Base-by-base conservation (phyloP, 2,797 vertebrate species). In the Aphelocoma californica region DNA sequence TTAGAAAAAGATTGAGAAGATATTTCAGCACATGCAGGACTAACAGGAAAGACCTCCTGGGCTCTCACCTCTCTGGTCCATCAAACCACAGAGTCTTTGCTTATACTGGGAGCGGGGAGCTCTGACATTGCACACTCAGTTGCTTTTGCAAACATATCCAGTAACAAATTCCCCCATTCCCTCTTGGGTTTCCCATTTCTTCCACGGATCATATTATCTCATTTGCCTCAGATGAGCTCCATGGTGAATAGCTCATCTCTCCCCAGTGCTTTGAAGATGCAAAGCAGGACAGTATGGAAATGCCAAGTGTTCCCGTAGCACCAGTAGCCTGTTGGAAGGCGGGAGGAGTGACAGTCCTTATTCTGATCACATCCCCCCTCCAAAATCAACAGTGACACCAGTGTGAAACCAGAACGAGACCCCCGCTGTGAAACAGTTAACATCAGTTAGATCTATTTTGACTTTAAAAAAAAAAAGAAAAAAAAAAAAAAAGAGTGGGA, bases 351-450 rank as follows among this genome's bases (percentile, higher is more conserved):
- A 88, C 88, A 90, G 45, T 95, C 93, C 69, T 93, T 70, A 90
- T 96, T 93, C 91, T 96, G 94, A 95, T 97, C 96, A 96, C 94
- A 85, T 80, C 28, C 67, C 8, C 72, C 81, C 70, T 95, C 84
- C 64, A 95, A 96, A 97, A 97, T 97, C 95, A 97, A 94, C 83
- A 96, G 67, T 91, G 94, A 96, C 95, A 96, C 93, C 89, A 96
- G 96, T 95, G 94, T 93, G 94, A 97, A 96, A 95, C 96, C 91
- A 96, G 94, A 96, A 96, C 5, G 86, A 96, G 88, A 25, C 62
- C 42, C 96, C 96, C 1, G 7, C 94, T 87, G 96, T 89, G 95
- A 96, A 96, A 96, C 87, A 92, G 92, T 96, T 97, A 97, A 97
- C 88, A 95, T 97, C 96, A 95, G 91, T 96, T 94, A 94, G 91